Conservation (phyloP, 2,113 vertebrate genomes). For the Mesocricetus auratus region DNA sequence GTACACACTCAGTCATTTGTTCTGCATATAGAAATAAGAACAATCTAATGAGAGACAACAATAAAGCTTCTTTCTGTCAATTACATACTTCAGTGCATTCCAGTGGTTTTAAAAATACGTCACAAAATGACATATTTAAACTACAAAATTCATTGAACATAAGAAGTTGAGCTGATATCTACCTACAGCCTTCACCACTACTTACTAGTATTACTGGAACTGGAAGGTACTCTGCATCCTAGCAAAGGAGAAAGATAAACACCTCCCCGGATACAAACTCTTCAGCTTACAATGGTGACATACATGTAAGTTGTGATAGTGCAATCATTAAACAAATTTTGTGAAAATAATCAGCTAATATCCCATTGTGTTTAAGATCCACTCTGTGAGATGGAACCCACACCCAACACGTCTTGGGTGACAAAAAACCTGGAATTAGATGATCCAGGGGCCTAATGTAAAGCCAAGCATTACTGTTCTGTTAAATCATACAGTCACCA, state of each 20-base stretch:
- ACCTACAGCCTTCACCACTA: no score
- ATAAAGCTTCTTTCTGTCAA: neutral
- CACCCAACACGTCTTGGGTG: neutral
- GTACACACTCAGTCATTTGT: neutral
- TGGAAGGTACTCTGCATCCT: neutral
- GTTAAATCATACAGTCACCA: neutral
- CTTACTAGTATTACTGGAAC: neutral
- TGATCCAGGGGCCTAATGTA: accelerated
- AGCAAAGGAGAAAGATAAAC: neutral
- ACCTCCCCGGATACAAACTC: neutral
- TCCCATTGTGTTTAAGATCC: neutral
- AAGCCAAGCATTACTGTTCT: neutral
- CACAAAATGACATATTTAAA: neutral
- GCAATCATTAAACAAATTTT: neutral
- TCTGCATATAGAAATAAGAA: neutral
- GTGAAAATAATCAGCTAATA: neutral
- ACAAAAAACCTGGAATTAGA: neutral
- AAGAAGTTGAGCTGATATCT: neutral
- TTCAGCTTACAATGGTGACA: neutral
- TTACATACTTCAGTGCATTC: neutral
- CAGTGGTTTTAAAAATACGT: neutral
- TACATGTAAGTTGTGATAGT: neutral
- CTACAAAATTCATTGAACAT: neutral
- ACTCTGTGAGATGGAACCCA: neutral
- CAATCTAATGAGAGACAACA: neutral